These are phyloP conservation scores for Idaea dimidiata DNA, from an alignment of 2,888 invertebrate genomes.

Conservation along the genomic window DNA sequence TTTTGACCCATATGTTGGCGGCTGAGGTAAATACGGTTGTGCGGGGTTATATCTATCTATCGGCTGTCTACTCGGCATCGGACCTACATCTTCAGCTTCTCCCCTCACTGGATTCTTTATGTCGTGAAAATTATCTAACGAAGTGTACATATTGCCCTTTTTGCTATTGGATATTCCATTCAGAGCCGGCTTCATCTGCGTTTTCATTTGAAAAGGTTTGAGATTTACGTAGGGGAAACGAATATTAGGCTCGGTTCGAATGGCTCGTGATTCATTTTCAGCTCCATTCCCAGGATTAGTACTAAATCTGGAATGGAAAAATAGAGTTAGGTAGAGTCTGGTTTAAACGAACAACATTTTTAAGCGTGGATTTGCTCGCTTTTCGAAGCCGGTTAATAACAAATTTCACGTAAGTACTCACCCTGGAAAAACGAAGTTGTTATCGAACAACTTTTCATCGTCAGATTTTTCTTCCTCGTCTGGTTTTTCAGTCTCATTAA, in stretches of 20 bases:
- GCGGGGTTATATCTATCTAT: slow-evolving; percentile 77
- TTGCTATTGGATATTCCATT: slow-evolving; percentile 47
- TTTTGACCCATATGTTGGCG: slow-evolving; percentile 52
- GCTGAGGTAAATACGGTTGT: slow-evolving; percentile 67
- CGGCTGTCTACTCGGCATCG: slow-evolving; percentile 37
- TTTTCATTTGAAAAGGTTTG: slow-evolving; percentile 71
- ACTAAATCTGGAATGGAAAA: slow-evolving; percentile 56
- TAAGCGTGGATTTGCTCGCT: neutral
- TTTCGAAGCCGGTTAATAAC: slow-evolving; percentile 2
- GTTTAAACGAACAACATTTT: slow-evolving; percentile 9
- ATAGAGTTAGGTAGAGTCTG: neutral
- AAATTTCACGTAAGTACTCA: slow-evolving; percentile 34
- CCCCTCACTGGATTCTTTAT: slow-evolving; percentile 65
- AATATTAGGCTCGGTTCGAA: slow-evolving; percentile 64
- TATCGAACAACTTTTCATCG: slow-evolving; percentile 36
- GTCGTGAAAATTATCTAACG: slow-evolving; percentile 60
- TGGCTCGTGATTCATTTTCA: slow-evolving; percentile 74
- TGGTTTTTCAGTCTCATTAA: slow-evolving; percentile 29
- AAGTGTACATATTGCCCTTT: slow-evolving; percentile 58
- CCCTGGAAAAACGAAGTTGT: slow-evolving; percentile 71
- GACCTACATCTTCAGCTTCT: slow-evolving; percentile 61
- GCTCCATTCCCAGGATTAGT: slow-evolving; percentile 63
- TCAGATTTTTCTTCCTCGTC: slow-evolving; percentile 22
- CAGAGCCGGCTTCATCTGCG: slow-evolving; percentile 42
- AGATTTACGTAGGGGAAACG: slow-evolving; percentile 71